phyloP scores from a whole-genome alignment of 2,797 vertebrate species.

The Sebastes vulpes region DNA sequence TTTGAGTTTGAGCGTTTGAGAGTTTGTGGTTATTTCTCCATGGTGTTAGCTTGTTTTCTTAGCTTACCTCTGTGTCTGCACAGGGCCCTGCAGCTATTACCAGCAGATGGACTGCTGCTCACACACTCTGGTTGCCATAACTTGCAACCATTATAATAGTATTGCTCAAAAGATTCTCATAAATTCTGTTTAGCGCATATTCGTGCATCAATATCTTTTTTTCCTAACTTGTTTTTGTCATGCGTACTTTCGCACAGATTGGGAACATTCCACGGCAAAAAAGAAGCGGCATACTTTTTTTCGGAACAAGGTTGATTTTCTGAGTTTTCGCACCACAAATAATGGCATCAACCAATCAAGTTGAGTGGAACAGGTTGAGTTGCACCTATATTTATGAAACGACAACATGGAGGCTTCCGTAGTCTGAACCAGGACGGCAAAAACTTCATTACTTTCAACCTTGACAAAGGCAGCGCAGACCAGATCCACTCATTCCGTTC shows the following conservation, averaged over 20 bases:
- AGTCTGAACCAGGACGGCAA: not conserved
- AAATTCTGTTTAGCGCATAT: not conserved
- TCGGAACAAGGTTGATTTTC: too few species aligned
- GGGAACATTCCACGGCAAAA: too few species aligned
- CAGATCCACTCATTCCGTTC: not conserved
- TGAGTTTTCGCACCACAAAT: too few species aligned
- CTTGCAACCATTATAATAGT: not conserved
- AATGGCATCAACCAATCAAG: not conserved
- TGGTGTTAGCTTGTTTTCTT: not conserved
- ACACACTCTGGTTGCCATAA: not conserved
- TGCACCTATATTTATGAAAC: not conserved
- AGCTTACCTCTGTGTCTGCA: not conserved
- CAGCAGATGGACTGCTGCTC: not conserved
- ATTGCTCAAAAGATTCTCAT: not conserved
- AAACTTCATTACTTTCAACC: not conserved
- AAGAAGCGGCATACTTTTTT: too few species aligned
- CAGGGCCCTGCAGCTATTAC: not conserved
- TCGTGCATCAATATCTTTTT: too few species aligned
- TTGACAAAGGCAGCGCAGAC: not conserved
- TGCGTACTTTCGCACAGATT: too few species aligned
- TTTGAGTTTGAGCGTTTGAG: not conserved
- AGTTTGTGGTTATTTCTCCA: not conserved
- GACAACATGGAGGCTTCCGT: not conserved
- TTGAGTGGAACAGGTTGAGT: not conserved
- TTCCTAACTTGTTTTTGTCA: too few species aligned